phyloP scores from a whole-genome alignment of 2,113 vertebrate genomes.

The Podarcis muralis region DNA sequence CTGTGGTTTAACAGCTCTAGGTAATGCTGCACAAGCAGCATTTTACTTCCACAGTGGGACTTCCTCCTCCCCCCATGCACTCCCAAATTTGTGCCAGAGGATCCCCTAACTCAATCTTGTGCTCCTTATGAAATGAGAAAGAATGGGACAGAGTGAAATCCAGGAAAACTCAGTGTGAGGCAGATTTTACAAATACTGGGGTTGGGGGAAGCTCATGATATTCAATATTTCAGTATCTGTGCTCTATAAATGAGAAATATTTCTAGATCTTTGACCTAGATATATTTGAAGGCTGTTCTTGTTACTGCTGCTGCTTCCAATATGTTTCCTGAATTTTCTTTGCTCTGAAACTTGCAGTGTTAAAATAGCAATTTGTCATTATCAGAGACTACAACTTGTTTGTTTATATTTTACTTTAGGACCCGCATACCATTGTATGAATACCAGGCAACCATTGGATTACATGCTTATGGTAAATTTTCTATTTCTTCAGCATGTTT shows the following conservation, averaged over 20 bases:
- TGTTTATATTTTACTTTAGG: conserved; percentile 39
- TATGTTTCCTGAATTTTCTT: not conserved
- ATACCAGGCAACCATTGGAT: accelerated
- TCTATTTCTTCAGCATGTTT: not conserved
- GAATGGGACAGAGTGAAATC: not conserved
- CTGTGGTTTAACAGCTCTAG: not conserved
- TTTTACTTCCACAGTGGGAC: no score
- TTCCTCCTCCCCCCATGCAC: no score
- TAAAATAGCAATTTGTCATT: not conserved
- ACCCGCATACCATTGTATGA: conserved; percentile 35
- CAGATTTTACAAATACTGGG: not conserved
- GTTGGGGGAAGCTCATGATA: not conserved
- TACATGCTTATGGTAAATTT: conserved; percentile 48
- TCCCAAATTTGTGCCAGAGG: no score
- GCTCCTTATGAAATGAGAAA: no score
- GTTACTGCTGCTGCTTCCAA: not conserved
- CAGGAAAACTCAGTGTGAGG: not conserved
- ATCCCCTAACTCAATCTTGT: no score
- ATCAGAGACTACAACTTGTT: not conserved
- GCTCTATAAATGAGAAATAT: not conserved
- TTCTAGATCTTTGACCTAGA: not conserved
- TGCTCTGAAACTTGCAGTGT: not conserved
- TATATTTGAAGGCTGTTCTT: not conserved
- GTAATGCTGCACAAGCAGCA: no score
- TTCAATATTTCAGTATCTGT: not conserved